Percentiles rank a stretch among this genome's conserved stretches.
These are phyloP conservation scores for Lamproptera curius DNA, from an alignment of 2,888 invertebrate species.

Conservation along the genomic window DNA sequence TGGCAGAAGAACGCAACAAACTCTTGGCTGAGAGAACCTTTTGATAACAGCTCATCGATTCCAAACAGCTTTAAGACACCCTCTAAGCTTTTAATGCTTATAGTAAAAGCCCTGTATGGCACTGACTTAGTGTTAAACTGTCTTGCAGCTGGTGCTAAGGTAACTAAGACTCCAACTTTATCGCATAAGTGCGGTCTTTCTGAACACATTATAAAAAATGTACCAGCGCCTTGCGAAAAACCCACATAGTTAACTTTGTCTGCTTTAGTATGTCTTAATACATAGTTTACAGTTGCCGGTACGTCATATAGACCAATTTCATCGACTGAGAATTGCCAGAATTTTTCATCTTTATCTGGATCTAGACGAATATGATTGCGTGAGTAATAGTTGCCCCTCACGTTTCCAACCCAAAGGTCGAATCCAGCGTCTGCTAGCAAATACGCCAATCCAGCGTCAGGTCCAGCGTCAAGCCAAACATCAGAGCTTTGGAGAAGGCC, in stretches of 20 bases:
- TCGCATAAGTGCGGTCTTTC: conserved; percentile 80
- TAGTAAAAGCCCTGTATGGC: conserved; percentile 73
- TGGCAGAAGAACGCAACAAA: conserved; percentile 44
- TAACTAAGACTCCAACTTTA: conserved; percentile 79
- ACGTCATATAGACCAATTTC: conserved; percentile 85
- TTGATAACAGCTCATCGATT: conserved; percentile 21
- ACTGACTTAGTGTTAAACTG: conserved; percentile 59
- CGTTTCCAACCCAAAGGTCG: conserved; percentile 65
- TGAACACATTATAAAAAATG: conserved; percentile 76
- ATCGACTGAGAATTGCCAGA: conserved; percentile 81
- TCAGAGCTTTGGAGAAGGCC: conserved; percentile 52
- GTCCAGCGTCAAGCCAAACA: conserved; percentile 43
- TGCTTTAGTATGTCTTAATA: conserved; percentile 60
- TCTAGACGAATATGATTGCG: conserved; percentile 68
- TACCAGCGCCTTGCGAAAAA: conserved; percentile 83
- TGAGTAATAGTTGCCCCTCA: conserved; percentile 81
- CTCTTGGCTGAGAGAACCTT: conserved; percentile 18
- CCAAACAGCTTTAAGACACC: conserved; percentile 14
- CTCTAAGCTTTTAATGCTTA: conserved; percentile 57
- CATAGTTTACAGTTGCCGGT: conserved; percentile 78
- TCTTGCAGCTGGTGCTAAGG: conserved; percentile 80
- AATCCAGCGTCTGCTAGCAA: conserved; percentile 75
- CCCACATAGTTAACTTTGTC: conserved; percentile 81
- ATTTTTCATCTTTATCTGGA: conserved; percentile 53
- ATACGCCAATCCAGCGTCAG: conserved; percentile 37